These are phyloP conservation scores for Labeo calbasu DNA, from an alignment of 2,797 vertebrate genomes.

Conservation along the genomic window DNA sequence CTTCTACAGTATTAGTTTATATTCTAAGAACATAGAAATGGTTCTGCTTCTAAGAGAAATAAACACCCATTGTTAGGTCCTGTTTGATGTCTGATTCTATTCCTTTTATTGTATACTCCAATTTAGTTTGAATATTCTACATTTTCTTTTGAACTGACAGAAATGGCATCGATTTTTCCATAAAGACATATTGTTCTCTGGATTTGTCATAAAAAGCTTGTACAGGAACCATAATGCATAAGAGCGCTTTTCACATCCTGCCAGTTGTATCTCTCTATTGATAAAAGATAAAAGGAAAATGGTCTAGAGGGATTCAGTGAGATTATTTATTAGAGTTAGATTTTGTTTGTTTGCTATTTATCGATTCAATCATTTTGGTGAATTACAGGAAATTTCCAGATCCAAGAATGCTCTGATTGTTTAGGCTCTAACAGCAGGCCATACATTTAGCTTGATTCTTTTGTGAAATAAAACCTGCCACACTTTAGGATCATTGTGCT, in stretches of 20 bases:
- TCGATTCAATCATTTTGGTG: background rate
- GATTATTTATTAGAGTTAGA: conserved; percentile 6
- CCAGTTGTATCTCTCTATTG: conserved; percentile 18
- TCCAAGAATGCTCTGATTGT: conserved; percentile 4
- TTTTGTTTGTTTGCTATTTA: conserved; percentile 16
- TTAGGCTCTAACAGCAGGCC: background rate
- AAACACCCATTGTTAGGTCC: background rate
- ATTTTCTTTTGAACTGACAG: conserved; percentile 1
- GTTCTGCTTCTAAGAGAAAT: background rate
- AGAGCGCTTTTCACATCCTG: conserved; percentile 12
- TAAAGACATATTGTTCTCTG: conserved; percentile 19
- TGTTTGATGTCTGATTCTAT: background rate
- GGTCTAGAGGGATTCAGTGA: background rate
- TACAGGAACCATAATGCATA: background rate
- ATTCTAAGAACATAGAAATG: background rate
- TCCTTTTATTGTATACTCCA: background rate
- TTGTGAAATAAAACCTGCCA: conserved; percentile 2
- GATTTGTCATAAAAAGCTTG: conserved; percentile 15
- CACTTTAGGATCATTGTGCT: background rate
- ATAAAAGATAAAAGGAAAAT: conserved; percentile 35
- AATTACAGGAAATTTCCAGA: background rate
- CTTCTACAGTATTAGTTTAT: background rate
- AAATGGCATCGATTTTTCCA: conserved; percentile 5
- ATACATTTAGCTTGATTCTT: background rate
- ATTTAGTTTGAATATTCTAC: background rate